These are phyloP conservation scores for Hemithea aestivaria DNA, from an alignment of 2,888 invertebrate genomes.

Conservation along the genomic window DNA sequence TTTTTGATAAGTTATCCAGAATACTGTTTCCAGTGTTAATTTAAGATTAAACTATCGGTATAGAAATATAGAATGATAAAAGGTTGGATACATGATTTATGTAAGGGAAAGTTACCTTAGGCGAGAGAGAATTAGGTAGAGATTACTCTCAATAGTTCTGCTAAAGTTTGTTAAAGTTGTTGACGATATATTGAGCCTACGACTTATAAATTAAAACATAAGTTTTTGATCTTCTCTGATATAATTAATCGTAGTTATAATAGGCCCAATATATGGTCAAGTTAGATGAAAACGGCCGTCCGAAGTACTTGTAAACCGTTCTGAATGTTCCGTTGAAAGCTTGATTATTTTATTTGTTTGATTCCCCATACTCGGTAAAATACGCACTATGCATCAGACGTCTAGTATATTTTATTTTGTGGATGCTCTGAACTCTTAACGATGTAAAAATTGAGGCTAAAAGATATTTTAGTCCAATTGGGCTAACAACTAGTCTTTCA, in stretches of 20 bases:
- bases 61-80: conserved; percentile 49
- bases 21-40: conserved; percentile 54
- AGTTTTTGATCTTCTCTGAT: not conserved
- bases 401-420: conserved; percentile 23
- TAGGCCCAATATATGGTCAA: conserved; percentile 26
- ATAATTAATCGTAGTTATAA: conserved; percentile 2
- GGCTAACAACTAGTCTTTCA: too few species aligned
- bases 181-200: conserved; percentile 32
- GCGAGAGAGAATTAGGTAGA: conserved; percentile 45
- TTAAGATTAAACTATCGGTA: conserved; percentile 28
- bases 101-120: conserved; percentile 54
- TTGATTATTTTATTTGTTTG: conserved; percentile 23
- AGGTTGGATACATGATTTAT: conserved; percentile 45
- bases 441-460: too few species aligned
- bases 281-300: conserved; percentile 27
- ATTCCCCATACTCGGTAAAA: conserved; percentile 20
- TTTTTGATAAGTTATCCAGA: conserved; percentile 76
- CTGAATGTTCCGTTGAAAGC: conserved; percentile 17
- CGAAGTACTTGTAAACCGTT: conserved; percentile 31
- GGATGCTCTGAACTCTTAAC: conserved; percentile 25
- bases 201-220: conserved; percentile 6
- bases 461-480: too few species aligned
- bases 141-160: conserved; percentile 47
- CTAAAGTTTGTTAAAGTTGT: conserved; percentile 41
- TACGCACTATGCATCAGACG: conserved; percentile 24